Percentiles rank a stretch among this genome's conserved stretches.
These are phyloP conservation scores for Caradrina clavipalpis DNA, from an alignment of 2,888 invertebrate genomes.

Conservation along the genomic window DNA sequence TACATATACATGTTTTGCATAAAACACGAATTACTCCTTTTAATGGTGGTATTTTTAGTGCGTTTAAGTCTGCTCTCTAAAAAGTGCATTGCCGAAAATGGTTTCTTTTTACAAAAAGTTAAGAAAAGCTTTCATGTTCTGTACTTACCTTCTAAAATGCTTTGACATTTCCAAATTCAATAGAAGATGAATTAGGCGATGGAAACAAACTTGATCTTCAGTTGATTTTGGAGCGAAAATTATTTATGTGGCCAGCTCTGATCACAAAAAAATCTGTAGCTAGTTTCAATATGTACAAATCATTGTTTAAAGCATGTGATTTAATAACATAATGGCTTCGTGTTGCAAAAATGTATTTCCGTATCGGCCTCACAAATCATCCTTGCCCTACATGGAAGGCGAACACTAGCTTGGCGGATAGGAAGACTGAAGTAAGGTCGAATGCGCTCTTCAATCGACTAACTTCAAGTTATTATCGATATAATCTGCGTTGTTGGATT, in stretches of 20 bases:
- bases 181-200: slow-evolving; percentile 8
- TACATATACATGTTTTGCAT: slow-evolving; percentile 22
- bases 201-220: slow-evolving; percentile 7
- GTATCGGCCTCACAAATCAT: slow-evolving; percentile 70
- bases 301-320: slow-evolving; percentile 40
- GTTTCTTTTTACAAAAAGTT: no score
- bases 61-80: slow-evolving; percentile 1
- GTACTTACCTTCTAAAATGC: not conserved
- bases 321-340: slow-evolving; percentile 45
- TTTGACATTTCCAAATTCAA: not conserved
- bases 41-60: slow-evolving; percentile 3
- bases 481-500: slow-evolving; percentile 17
- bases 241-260: slow-evolving; percentile 6
- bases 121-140: slow-evolving; percentile 6
- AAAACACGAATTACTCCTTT: slow-evolving; percentile 17
- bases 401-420: slow-evolving; percentile 67
- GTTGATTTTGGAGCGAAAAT: not conserved
- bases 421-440: slow-evolving; percentile 66
- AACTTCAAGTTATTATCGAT: slow-evolving; percentile 27
- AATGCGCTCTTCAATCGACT: slow-evolving; percentile 37
- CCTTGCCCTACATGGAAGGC: slow-evolving; percentile 75
- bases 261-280: not conserved
- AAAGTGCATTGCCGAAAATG: no score
- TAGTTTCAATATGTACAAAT: slow-evolving; percentile 5
- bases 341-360: slow-evolving; percentile 61